A percentile compares a stretch with the other conserved stretches of the same genome.
These are phyloP conservation scores for Saxicola maurus DNA, from an alignment of 2,797 vertebrate species.

Conservation along the genomic window DNA sequence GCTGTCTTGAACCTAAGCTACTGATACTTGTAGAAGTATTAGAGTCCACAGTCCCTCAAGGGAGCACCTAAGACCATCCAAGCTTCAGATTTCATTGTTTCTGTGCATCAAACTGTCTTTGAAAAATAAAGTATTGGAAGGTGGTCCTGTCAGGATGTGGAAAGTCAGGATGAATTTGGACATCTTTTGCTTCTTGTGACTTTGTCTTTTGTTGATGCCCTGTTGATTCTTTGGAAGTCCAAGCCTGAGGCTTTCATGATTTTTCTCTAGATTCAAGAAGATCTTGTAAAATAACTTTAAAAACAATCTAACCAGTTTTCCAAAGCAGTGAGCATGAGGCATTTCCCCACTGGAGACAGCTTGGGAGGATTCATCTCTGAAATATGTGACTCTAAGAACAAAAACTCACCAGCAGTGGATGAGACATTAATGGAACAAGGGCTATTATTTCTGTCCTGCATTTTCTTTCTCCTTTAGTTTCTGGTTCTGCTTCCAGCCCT, in stretches of 20 bases:
- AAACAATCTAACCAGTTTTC: neutral
- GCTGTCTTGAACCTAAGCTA: neutral
- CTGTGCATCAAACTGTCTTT: neutral
- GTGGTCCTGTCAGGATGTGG: neutral
- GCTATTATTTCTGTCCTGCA: conserved; percentile 42
- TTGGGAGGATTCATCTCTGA: conserved; percentile 20
- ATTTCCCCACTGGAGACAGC: neutral
- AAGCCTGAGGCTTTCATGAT: neutral
- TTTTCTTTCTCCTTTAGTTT: conserved; percentile 41
- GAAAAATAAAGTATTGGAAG: neutral
- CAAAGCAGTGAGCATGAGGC: neutral
- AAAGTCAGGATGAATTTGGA: neutral
- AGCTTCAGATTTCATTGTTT: neutral
- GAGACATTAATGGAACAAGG: conserved; percentile 21
- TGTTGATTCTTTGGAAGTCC: neutral
- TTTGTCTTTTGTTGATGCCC: neutral
- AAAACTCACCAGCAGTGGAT: conserved; percentile 23
- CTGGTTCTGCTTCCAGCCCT: conserved; percentile 12
- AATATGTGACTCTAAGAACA: conserved; percentile 34
- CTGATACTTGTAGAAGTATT: neutral
- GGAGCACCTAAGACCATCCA: neutral
- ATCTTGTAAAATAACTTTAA: neutral
- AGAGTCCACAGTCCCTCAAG: neutral
- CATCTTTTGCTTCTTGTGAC: neutral
- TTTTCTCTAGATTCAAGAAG: neutral